Conservation (phyloP, 2,888 invertebrate species). For the Andrena bucephala region DNA sequence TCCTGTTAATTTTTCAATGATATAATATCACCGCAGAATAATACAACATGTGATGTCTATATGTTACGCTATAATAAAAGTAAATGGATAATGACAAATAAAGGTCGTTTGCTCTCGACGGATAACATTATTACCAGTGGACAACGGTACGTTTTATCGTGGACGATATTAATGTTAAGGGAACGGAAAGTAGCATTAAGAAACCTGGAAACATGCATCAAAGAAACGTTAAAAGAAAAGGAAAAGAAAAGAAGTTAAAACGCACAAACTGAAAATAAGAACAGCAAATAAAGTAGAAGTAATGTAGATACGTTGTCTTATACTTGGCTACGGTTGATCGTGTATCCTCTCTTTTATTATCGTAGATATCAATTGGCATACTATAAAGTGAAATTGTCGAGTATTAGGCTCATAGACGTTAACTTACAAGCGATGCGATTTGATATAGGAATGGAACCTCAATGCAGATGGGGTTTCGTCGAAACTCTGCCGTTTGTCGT, state of each 20-base stretch:
- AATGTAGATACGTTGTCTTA: slow-evolving; percentile 53
- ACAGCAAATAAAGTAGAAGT: slow-evolving; percentile 67
- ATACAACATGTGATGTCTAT: slow-evolving; percentile 74
- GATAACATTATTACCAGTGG: slow-evolving; percentile 25
- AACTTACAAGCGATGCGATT: slow-evolving; percentile 2
- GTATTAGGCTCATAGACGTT: neutral
- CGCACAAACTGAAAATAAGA: slow-evolving; percentile 70
- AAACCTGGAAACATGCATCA: slow-evolving; percentile 84
- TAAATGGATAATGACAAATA: slow-evolving; percentile 72
- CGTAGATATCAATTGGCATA: slow-evolving; percentile 35
- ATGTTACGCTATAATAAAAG: slow-evolving; percentile 77
- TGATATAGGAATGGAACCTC: neutral
- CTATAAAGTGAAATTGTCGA: slow-evolving; percentile 49
- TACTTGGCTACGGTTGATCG: slow-evolving; percentile 28
- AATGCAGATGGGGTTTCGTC: too few relatives aligned
- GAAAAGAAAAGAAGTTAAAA: slow-evolving; percentile 52
- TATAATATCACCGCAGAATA: slow-evolving; percentile 80
- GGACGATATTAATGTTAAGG: slow-evolving; percentile 64
- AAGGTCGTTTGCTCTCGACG: slow-evolving; percentile 54
- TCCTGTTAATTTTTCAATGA: slow-evolving; percentile 83
- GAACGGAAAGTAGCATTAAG: slow-evolving; percentile 73
- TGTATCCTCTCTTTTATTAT: slow-evolving; percentile 30
- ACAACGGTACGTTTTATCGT: slow-evolving; percentile 57
- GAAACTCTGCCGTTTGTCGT: too few relatives aligned
- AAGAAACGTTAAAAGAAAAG: slow-evolving; percentile 66